Evolutionary conservation across 2,113 vertebrate genomes (phyloP).

Genomic region (Dasyprocta punctata): DNA sequence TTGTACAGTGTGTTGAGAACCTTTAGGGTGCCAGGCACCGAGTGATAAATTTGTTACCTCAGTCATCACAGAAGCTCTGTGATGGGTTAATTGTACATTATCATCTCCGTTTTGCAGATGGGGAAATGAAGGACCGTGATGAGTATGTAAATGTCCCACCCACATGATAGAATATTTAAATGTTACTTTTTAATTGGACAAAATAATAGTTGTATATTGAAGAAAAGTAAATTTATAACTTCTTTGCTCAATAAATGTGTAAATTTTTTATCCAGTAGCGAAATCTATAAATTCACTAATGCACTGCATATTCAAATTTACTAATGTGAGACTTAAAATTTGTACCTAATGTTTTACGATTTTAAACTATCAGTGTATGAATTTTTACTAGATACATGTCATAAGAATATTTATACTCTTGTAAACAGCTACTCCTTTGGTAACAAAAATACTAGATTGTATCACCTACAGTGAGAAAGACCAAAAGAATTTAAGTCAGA

Average conservation of each 20-base stretch:
- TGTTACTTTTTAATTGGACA: neutral
- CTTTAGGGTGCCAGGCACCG: neutral
- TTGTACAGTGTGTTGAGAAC: neutral
- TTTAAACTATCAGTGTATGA: neutral
- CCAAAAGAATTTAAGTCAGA: neutral
- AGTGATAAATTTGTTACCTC: neutral
- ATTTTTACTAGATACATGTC: slow-evolving; percentile 9
- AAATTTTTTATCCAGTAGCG: neutral
- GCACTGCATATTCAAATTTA: slow-evolving; percentile 1
- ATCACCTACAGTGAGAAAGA: neutral
- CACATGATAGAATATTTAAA: neutral
- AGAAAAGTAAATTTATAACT: slow-evolving; percentile 38
- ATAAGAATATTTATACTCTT: neutral
- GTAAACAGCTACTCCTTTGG: neutral
- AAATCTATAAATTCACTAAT: neutral
- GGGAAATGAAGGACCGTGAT: neutral
- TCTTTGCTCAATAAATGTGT: neutral
- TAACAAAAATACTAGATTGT: neutral
- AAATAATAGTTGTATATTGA: slow-evolving; percentile 50
- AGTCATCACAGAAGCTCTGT: neutral
- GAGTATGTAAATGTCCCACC: neutral
- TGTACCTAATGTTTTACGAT: slow-evolving; percentile 11
- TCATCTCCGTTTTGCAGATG: neutral
- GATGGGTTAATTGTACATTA: neutral
- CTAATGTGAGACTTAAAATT: slow-evolving; percentile 26